These are phyloP conservation scores for Tursiops truncatus DNA, from an alignment of 2,113 vertebrate genomes.

Conservation along the genomic window DNA sequence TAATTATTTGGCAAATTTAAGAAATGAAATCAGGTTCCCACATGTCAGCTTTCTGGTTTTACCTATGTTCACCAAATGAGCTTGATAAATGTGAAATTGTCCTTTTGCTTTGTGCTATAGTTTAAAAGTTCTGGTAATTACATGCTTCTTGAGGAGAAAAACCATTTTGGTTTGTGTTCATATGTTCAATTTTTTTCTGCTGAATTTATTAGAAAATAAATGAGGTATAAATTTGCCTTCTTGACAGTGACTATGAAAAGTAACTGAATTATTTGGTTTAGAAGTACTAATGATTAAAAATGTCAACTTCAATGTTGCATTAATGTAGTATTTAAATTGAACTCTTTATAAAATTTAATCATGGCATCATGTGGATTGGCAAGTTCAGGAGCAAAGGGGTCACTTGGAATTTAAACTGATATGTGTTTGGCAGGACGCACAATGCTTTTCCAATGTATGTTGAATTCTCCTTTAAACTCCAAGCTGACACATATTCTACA, in stretches of 20 bases:
- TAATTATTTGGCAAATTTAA: slow-evolving; percentile 13
- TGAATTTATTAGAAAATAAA: slow-evolving; percentile 38
- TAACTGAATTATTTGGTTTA: slow-evolving; percentile 43
- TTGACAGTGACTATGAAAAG: background rate
- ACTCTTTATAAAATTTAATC: slow-evolving; percentile 33
- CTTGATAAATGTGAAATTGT: background rate
- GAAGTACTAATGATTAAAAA: slow-evolving; percentile 57
- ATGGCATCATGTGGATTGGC: slow-evolving; percentile 1
- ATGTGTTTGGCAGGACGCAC: background rate
- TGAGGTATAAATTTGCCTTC: background rate
- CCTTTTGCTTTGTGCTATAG: background rate
- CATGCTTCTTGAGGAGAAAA: background rate
- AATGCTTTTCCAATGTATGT: background rate
- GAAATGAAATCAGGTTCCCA: background rate
- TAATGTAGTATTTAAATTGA: slow-evolving; percentile 51
- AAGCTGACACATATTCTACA: background rate
- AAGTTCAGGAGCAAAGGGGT: slow-evolving; percentile 30
- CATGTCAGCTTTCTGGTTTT: background rate
- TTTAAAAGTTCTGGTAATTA: background rate
- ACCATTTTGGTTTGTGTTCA: background rate
- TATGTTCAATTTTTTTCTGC: background rate
- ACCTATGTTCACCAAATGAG: background rate
- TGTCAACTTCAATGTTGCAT: slow-evolving; percentile 55
- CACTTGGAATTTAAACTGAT: slow-evolving; percentile 36
- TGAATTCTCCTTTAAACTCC: slow-evolving; percentile 42